A percentile compares a stretch with the other conserved stretches of the same genome.
These are phyloP conservation scores for Cylloceria caligata DNA, from an alignment of 2,888 invertebrate genomes.

Conservation along the genomic window DNA sequence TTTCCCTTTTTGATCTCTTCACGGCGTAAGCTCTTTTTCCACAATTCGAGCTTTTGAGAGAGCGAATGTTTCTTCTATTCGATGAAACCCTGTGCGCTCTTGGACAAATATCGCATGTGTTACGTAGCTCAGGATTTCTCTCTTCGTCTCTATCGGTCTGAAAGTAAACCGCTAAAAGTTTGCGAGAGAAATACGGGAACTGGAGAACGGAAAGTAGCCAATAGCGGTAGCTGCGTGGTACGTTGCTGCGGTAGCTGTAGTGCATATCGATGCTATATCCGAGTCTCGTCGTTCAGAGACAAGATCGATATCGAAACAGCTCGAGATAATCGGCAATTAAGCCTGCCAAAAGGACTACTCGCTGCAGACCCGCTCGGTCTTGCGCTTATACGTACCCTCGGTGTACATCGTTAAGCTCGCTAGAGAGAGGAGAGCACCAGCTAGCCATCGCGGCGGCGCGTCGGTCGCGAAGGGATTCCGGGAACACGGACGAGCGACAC, in stretches of 20 bases:
- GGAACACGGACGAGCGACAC: slow-evolving; percentile 80
- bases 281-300: slow-evolving; percentile 20
- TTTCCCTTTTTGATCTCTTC: neutral
- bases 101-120: slow-evolving; percentile 48
- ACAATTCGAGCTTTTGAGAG: slow-evolving; percentile 45
- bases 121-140: neutral
- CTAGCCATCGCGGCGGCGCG: slow-evolving; percentile 59
- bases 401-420: slow-evolving; percentile 69
- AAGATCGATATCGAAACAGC: slow-evolving; percentile 67
- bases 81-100: slow-evolving; percentile 16
- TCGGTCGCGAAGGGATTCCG: slow-evolving; percentile 75
- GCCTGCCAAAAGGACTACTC: slow-evolving; percentile 75
- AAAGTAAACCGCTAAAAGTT: slow-evolving; percentile 28
- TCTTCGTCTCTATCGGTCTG: slow-evolving; percentile 10
- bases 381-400: slow-evolving; percentile 34
- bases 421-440: slow-evolving; percentile 48
- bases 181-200: slow-evolving; percentile 32
- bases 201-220: neutral
- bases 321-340: slow-evolving; percentile 79
- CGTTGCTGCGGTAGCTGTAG: neutral
- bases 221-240: neutral
- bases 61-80: slow-evolving; percentile 45
- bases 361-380: slow-evolving; percentile 31
- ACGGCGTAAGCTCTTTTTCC: slow-evolving; percentile 43
- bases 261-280: slow-evolving; percentile 16